Percentiles rank a stretch among this genome's conserved stretches.
Evolutionary conservation across 2,113 vertebrate genomes (phyloP).

Genomic region (Dolichallabes microphthalmus): DNA sequence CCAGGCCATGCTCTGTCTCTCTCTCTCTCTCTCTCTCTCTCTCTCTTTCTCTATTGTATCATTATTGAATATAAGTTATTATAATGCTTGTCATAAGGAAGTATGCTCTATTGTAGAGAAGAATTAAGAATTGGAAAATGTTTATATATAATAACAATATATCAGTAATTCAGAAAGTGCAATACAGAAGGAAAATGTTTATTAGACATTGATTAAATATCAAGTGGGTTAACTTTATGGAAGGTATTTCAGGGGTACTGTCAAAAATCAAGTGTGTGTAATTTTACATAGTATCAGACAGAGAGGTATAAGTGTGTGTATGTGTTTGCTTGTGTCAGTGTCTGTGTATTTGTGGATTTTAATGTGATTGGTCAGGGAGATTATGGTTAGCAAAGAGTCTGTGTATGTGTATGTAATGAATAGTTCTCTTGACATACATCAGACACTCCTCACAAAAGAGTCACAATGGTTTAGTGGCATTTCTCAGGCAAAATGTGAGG

Average conservation of each 20-base stretch:
- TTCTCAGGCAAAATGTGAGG: constrained; percentile 39
- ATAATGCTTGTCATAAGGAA: constrained; percentile 64
- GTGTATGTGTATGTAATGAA: constrained; percentile 26
- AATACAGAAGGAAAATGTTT: constrained; percentile 81
- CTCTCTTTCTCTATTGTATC: constrained; percentile 9
- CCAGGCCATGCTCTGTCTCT: constrained; percentile 11
- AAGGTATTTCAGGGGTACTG: constrained; percentile 75
- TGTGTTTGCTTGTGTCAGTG: background rate
- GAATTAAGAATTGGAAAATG: constrained; percentile 63
- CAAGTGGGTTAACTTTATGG: constrained; percentile 56
- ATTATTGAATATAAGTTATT: constrained; percentile 72
- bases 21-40: constrained; percentile 51
- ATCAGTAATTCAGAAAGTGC: constrained; percentile 89
- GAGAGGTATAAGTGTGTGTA: constrained; percentile 38
- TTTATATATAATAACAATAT: constrained; percentile 65
- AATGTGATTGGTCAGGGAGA: constrained; percentile 29
- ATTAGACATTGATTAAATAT: constrained; percentile 49
- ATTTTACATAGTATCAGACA: constrained; percentile 39
- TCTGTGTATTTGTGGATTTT: background rate
- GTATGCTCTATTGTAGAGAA: constrained; percentile 61
- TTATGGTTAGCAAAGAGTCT: constrained; percentile 7
- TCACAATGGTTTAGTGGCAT: background rate
- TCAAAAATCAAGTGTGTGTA: constrained; percentile 55
- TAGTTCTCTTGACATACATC: constrained; percentile 39
- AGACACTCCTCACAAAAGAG: constrained; percentile 27